Base-by-base conservation (phyloP, 2,888 invertebrate genomes). In the Melipona beecheii region DNA sequence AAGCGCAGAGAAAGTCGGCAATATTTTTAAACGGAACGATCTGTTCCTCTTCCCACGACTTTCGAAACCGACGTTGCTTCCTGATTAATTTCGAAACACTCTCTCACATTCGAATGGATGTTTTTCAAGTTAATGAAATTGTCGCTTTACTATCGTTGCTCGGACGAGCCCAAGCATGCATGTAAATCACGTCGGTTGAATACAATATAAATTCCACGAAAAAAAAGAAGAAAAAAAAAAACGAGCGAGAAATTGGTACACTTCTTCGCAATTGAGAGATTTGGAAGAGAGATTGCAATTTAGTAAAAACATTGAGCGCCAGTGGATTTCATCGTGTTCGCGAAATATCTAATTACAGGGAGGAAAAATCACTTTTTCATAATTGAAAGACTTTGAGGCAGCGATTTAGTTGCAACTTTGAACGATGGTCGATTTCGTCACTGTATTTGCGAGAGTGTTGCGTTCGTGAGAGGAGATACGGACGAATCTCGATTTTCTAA, bases 1-100 rank as follows among this genome's bases (percentile, higher is more conserved):
- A 84, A 75, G 75, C 75, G 72, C 82, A 75, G 82, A 83, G 82
- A 84, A 84, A 84, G 84, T 78, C 31, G 65, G 68, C 49, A 77
- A 78, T 78, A 83, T 66, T 78, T 84, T 82, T 65, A 77, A 81
- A 78, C 52, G 69, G 62, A 50, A 83, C 79, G 71, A 75, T 84
- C 75, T 71, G 83, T 75, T 72, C 78, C 75, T 84, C 82, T 83
- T 84, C 84, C 72, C 82, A 84, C 72, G 75, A 84, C 78, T 83
- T 83, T 84, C 84, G 75, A 84, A 84, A 83, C 71, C 21, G 24
- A 11, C 80, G 27, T 56, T 52, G 27, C 84, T 84, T 82, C 84
- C 82, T 82, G 75, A 75, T 78, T 82, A 75, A 78, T 83, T 75
- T 72, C 71, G 60, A 71, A 36, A n/a, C 49, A 36, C 50, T 65